Conservation (phyloP, 2,888 invertebrate species). For the Eupithecia abbreviata region DNA sequence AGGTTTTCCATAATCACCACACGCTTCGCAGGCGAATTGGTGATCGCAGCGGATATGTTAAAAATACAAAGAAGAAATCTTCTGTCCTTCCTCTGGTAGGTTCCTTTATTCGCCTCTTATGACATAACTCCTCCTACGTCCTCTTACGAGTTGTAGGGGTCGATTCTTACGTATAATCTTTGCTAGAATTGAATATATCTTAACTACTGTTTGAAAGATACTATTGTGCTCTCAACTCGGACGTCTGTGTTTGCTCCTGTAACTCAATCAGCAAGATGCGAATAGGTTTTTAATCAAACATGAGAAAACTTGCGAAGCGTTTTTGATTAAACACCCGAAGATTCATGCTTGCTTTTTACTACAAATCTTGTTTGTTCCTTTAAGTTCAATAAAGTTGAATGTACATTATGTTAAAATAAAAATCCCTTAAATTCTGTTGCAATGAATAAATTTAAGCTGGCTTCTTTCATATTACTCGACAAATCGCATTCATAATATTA, state of each 20-base stretch:
- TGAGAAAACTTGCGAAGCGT: slow-evolving; percentile 26
- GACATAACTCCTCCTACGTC: neutral
- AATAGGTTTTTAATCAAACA: slow-evolving; percentile 41
- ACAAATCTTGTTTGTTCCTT: slow-evolving; percentile 8
- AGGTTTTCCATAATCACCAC: neutral
- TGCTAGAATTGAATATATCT: neutral
- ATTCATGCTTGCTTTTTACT: neutral
- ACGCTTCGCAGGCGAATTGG: neutral
- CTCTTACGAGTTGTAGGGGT: neutral
- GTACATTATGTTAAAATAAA: neutral
- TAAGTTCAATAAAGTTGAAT: neutral
- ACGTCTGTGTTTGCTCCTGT: slow-evolving; percentile 39
- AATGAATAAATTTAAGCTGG: neutral
- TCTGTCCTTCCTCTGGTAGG: neutral
- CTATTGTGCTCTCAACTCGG: slow-evolving; percentile 8
- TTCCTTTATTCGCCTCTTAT: neutral
- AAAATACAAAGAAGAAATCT: neutral
- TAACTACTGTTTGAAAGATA: neutral
- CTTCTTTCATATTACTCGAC: no score
- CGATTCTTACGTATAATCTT: neutral
- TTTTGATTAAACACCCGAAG: slow-evolving; percentile 27
- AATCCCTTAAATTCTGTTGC: neutral
- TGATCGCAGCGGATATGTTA: neutral
- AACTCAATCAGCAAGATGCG: slow-evolving; percentile 37
- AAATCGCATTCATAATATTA: no score